Percentiles rank a stretch among this genome's conserved stretches.
phyloP scores from a whole-genome alignment of 2,113 vertebrate species.

The Otolemur garnettii region DNA sequence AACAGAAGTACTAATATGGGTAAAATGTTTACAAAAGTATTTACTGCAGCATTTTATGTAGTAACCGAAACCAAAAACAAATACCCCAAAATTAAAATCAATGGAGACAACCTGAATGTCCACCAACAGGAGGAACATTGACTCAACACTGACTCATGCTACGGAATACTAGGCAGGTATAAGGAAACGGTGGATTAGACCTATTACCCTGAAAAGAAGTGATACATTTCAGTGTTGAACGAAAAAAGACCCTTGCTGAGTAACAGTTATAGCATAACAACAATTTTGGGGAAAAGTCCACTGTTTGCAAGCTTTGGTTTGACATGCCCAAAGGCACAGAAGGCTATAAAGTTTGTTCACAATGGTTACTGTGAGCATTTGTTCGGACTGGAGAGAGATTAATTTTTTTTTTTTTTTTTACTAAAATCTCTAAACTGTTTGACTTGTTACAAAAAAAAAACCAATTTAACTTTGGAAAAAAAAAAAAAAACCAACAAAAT shows the following conservation, averaged over 20 bases:
- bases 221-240: background rate
- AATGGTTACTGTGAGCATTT: background rate
- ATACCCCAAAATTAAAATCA: background rate
- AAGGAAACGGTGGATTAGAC: background rate
- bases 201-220: background rate
- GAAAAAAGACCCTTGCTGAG: background rate
- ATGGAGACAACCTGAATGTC: background rate
- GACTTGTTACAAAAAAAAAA: background rate
- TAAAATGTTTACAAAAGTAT: background rate
- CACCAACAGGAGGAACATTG: background rate
- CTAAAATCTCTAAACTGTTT: conserved; percentile 18
- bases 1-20: background rate
- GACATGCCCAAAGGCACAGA: background rate
- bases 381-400: background rate
- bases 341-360: background rate
- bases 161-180: background rate
- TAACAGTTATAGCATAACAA: background rate
- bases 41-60: background rate
- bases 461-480: background rate
- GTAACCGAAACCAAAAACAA: background rate
- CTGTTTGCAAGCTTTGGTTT: background rate
- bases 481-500: conserved; percentile 44
- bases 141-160: background rate
- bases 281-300: background rate
- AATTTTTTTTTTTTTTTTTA: background rate